A percentile compares a stretch with the other conserved stretches of the same genome.
Evolutionary conservation across 2,797 vertebrate species (phyloP).

Genomic region (Avahi laniger): DNA sequence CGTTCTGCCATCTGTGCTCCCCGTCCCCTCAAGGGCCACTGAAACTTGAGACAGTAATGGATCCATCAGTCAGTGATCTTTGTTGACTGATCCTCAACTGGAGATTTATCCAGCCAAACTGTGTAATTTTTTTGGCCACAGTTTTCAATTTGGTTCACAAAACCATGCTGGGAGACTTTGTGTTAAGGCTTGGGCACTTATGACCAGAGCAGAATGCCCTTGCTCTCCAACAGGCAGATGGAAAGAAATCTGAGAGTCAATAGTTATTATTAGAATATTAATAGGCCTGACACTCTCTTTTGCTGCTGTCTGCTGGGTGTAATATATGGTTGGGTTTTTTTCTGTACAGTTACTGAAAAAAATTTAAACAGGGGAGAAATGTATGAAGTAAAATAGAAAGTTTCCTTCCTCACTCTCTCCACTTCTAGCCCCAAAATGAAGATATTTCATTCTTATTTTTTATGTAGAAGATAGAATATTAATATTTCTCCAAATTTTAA

Average conservation of each 20-base stretch:
- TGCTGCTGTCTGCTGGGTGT: background rate
- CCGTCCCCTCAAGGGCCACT: background rate
- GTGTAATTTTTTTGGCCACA: background rate
- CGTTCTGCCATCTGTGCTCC: background rate
- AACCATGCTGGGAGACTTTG: background rate
- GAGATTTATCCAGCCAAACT: background rate
- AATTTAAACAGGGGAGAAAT: conserved; percentile 1
- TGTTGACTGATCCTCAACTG: background rate
- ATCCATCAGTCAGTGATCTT: background rate
- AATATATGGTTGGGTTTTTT: background rate
- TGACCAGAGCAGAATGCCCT: background rate
- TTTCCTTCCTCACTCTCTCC: background rate
- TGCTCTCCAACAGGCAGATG: background rate
- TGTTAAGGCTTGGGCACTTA: background rate
- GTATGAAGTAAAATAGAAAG: background rate
- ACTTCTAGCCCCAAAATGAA: background rate
- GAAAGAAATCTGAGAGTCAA: background rate
- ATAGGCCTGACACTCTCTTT: background rate
- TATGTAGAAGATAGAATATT: background rate
- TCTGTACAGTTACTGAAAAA: background rate
- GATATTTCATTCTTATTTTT: background rate
- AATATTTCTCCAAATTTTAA: conserved; percentile 8
- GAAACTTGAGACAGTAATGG: background rate
- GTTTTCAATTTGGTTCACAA: background rate
- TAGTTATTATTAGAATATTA: background rate